phyloP scores from a whole-genome alignment of 2,888 invertebrate genomes.

The Yponomeuta evonymella region DNA sequence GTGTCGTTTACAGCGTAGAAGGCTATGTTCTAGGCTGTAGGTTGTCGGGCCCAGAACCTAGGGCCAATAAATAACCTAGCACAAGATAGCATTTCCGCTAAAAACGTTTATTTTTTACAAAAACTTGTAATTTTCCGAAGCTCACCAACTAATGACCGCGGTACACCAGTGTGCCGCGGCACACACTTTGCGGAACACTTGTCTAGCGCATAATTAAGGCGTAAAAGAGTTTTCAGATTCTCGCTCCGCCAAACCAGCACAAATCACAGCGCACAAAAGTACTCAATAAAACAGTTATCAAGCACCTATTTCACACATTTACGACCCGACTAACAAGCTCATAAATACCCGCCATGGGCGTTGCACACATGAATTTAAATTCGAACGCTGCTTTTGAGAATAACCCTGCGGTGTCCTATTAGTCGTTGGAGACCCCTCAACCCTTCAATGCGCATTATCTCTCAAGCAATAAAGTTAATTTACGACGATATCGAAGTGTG shows the following conservation, averaged over 20 bases:
- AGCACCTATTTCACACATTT: constrained; percentile 43
- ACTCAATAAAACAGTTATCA: constrained; percentile 23
- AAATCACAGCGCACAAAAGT: not conserved
- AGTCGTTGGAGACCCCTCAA: constrained; percentile 32
- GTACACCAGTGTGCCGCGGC: no score
- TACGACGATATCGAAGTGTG: constrained; percentile 33
- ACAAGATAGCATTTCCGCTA: no score
- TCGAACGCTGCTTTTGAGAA: constrained; percentile 12
- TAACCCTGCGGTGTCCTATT: constrained; percentile 29
- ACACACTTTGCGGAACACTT: no score
- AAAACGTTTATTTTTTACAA: no score
- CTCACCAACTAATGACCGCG: no score
- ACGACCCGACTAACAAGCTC: constrained; percentile 35
- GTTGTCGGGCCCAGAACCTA: no score
- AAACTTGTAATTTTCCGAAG: no score
- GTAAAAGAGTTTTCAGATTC: no score
- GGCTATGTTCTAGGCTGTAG: no score
- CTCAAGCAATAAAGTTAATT: constrained; percentile 42
- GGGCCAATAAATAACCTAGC: no score
- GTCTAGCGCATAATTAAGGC: no score
- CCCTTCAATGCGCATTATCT: constrained; percentile 38
- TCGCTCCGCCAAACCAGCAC: not conserved
- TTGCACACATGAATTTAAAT: constrained; percentile 39
- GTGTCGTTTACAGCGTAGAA: no score
- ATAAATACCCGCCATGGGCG: constrained; percentile 26